phyloP scores from a whole-genome alignment of 2,888 invertebrate species.

The Lobophora halterata region DNA sequence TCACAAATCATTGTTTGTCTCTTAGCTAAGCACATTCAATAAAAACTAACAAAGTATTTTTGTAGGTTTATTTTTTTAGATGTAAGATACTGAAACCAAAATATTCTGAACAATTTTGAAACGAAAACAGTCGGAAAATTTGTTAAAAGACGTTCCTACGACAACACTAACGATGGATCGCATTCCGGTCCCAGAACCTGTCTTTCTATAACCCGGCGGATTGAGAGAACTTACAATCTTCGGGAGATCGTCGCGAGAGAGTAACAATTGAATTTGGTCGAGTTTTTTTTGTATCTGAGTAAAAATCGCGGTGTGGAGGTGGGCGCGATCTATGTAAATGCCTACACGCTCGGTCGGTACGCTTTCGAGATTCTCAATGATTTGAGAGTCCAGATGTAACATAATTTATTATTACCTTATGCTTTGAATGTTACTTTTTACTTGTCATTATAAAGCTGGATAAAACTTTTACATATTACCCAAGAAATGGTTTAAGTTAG shows the following conservation, averaged over 20 bases:
- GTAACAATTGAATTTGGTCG: constrained; percentile 36
- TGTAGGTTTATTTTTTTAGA: no score
- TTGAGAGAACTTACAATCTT: constrained; percentile 9
- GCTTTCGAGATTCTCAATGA: constrained; percentile 67
- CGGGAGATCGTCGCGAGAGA: constrained; percentile 5
- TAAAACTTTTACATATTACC: not conserved
- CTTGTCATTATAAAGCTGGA: no score
- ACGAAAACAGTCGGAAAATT: constrained; percentile 6
- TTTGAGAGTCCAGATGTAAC: constrained; percentile 50
- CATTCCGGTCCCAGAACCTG: constrained; percentile 54
- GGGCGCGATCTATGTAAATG: constrained; percentile 73
- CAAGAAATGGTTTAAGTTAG: no score
- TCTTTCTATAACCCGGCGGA: constrained; percentile 26
- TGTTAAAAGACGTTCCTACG: not conserved
- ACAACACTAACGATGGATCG: constrained; percentile 24
- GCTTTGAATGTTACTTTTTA: no score
- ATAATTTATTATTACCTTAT: no score
- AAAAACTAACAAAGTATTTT: no score
- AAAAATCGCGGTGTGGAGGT: constrained; percentile 64
- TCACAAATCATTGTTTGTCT: no score
- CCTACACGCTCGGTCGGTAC: constrained; percentile 65
- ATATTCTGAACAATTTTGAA: constrained; percentile 4
- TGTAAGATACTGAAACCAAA: not conserved
- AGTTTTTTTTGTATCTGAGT: constrained; percentile 60
- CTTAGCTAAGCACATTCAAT: no score